Evolutionary conservation across 2,113 vertebrate species (phyloP), one percentile per base, ranked within the genome.

Genomic region (Rana temporaria): DNA sequence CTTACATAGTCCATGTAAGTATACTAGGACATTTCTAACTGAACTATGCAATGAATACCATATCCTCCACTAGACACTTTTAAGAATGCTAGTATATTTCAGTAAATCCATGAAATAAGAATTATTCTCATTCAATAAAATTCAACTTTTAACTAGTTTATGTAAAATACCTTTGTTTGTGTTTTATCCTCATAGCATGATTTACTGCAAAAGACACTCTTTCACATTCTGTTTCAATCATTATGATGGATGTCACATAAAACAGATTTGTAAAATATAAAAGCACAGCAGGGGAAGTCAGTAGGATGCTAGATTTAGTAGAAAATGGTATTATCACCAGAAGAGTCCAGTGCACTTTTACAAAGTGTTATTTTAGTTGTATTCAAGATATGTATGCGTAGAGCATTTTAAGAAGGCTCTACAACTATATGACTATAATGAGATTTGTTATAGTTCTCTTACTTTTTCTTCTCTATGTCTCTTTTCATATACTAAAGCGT

Each of bases 231-330:
- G 34, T 70, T 70, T 70, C 42, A 70, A 53, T 53, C 68, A 70
- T 70, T 16, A 26, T 70, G 68, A 70, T 70, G 68, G 68, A 70
- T 70, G 42, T 70, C 68, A 70, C 68, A 53, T 70, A 53, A 70
- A 70, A 53, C 42, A 70, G 68, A 53, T 70, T 70, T 70, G 68
- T 53, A 70, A 70, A 53, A 53, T 70, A 70, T 70, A 70, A 70
- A 70, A 70, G 42, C 68, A 70, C 68, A 26, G 68, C 42, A 26
- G 42, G 42, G 48, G 53, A 70, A 53, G n/a, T 16, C 42, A 70
- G 48, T 26, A 70, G 48, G 48, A 24, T 53, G 42, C 17, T 18
- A 70, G 18, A 22, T 22, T 53, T 70, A 52, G 53, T 70, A 70
- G 42, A 53, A 42, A 70, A 70, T 24, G 53, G 68, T 26, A 26